These are phyloP conservation scores for Sitobion miscanthi DNA, from an alignment of 1,140 invertebrate genomes.

Conservation along the genomic window DNA sequence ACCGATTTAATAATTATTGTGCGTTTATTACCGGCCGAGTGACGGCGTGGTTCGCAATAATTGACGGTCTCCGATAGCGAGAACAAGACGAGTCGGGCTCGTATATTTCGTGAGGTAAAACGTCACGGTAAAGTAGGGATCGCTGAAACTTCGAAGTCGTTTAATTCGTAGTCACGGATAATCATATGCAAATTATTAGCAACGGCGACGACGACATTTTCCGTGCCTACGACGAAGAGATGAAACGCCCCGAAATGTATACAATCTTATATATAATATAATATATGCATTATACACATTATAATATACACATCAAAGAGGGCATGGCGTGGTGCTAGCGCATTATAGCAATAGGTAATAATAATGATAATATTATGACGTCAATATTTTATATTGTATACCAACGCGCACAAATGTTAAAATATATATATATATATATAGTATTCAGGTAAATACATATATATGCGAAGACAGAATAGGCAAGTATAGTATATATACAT, in stretches of 20 bases:
- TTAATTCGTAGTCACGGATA: not conserved
- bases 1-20: not conserved
- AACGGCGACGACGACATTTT: not conserved
- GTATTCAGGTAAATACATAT: not conserved
- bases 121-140: not conserved
- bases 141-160: not conserved
- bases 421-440: too few relatives aligned
- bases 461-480: not conserved
- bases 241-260: not conserved
- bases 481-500: not conserved
- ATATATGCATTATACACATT: too few relatives aligned
- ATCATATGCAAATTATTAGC: not conserved
- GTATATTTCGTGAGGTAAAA: not conserved
- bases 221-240: not conserved
- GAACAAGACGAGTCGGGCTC: not conserved
- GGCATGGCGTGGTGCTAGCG: not conserved
- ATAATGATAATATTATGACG: not conserved
- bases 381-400: conserved; percentile 20
- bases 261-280: not conserved
- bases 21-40: not conserved
- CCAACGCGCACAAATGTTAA: not conserved
- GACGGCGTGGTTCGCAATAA: not conserved
- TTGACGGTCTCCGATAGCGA: not conserved
- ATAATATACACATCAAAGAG: not conserved
- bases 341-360: not conserved